These are phyloP conservation scores for Platyrinchus mystaceus DNA, from an alignment of 2,797 vertebrate genomes.

Conservation along the genomic window DNA sequence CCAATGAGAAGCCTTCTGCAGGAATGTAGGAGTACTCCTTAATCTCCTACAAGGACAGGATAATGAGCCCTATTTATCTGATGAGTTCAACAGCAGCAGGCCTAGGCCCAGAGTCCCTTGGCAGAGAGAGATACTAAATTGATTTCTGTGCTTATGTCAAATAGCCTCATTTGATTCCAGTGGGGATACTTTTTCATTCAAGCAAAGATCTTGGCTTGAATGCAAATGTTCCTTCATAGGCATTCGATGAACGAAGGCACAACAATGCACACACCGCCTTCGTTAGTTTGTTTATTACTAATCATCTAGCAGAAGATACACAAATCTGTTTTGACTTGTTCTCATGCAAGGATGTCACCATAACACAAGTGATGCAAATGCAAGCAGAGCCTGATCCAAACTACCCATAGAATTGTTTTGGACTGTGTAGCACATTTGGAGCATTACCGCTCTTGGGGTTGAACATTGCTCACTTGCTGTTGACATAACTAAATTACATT, in stretches of 20 bases:
- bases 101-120: not conserved
- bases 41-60: not conserved
- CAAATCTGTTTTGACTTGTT: not conserved
- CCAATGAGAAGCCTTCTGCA: not conserved
- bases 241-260: not conserved
- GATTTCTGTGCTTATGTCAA: slow-evolving; percentile 34
- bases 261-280: not conserved
- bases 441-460: not conserved
- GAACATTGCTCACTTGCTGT: not conserved
- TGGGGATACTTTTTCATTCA: slow-evolving; percentile 29
- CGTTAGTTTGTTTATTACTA: not conserved
- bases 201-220: not conserved
- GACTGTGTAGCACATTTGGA: not conserved
- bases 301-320: not conserved
- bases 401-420: not conserved
- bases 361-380: not conserved
- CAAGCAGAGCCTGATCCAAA: not conserved
- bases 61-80: not conserved
- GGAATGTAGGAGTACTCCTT: not conserved
- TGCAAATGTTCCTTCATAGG: not conserved
- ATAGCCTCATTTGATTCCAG: slow-evolving; percentile 30
- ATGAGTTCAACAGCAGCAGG: not conserved
- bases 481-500: not conserved
- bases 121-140: not conserved
- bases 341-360: not conserved